Evolutionary conservation across 2,888 invertebrate species (phyloP).

Genomic region (Slavum lentiscoides): DNA sequence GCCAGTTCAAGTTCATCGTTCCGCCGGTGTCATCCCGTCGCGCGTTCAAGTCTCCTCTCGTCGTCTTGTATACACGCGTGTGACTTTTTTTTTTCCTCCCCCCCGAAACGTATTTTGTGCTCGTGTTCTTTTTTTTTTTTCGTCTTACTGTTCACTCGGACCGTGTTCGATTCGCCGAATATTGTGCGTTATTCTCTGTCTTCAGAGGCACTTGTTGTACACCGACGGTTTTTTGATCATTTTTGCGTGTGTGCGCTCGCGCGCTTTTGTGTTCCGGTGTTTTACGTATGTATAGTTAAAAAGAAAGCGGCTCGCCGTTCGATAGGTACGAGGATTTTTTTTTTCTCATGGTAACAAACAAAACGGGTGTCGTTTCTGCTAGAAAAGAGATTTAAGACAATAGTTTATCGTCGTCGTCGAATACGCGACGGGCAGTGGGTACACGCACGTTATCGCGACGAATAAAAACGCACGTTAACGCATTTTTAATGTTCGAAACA

Average conservation of each 20-base stretch:
- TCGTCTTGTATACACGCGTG: slow-evolving; percentile 2
- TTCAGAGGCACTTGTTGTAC: no score
- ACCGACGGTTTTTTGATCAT: no score
- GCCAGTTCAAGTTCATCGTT: slow-evolving; percentile 53
- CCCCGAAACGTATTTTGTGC: not conserved
- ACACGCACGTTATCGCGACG: not conserved
- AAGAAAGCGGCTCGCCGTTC: not conserved
- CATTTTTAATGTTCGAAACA: not conserved
- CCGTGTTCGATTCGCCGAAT: not conserved
- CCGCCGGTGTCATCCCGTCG: slow-evolving; percentile 47
- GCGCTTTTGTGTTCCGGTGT: not conserved
- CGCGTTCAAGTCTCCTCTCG: slow-evolving; percentile 49
- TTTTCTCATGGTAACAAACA: not conserved
- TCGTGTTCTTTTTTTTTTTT: not conserved
- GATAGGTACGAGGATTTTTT: slow-evolving; percentile 15
- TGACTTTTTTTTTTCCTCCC: not conserved
- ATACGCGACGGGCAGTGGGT: not conserved
- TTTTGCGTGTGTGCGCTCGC: not conserved
- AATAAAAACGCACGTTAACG: not conserved
- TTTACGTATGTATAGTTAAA: no score
- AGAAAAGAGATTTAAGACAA: not conserved
- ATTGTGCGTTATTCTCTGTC: not conserved
- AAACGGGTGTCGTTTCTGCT: slow-evolving; percentile 21
- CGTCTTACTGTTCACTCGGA: not conserved
- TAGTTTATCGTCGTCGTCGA: not conserved